A percentile compares a stretch with the other conserved stretches of the same genome.
Evolutionary conservation across 92 coral and sea anemone genomes (phyloP).

Genomic region (Epizoanthus stellaris): DNA sequence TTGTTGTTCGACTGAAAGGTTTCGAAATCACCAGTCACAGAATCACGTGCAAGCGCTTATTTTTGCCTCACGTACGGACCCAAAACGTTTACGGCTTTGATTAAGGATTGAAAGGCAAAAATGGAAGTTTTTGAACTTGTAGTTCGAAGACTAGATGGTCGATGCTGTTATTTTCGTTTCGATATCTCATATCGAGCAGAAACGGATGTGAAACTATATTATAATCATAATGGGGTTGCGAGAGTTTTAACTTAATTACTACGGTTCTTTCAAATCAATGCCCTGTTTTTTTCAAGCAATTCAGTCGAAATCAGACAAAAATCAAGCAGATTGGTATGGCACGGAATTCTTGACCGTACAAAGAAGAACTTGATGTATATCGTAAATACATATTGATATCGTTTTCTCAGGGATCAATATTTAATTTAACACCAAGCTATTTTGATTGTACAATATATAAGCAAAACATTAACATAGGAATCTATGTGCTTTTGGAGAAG

Average conservation of each 20-base stretch:
- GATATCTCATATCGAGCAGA: background rate
- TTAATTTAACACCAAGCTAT: conserved; percentile 23
- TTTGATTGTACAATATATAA: background rate
- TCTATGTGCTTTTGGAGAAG: no score
- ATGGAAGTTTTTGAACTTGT: no score
- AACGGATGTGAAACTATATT: conserved; percentile 26
- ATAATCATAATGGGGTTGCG: background rate
- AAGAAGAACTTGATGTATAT: background rate
- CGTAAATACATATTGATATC: background rate
- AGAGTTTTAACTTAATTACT: conserved; percentile 1
- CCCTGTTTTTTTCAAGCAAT: background rate
- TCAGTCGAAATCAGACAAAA: background rate
- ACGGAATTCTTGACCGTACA: background rate
- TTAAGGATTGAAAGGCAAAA: background rate
- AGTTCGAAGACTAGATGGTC: background rate
- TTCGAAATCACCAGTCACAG: background rate
- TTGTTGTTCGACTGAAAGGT: conserved; percentile 7
- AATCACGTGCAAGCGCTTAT: no score
- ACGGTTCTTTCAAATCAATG: background rate
- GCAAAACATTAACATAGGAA: background rate
- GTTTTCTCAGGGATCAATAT: conserved; percentile 10
- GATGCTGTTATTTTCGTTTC: background rate
- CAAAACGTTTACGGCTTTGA: background rate
- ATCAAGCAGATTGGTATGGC: background rate
- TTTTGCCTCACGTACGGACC: background rate